Evolutionary conservation across 2,888 invertebrate species (phyloP).

Genomic region (Troilus luridus): DNA sequence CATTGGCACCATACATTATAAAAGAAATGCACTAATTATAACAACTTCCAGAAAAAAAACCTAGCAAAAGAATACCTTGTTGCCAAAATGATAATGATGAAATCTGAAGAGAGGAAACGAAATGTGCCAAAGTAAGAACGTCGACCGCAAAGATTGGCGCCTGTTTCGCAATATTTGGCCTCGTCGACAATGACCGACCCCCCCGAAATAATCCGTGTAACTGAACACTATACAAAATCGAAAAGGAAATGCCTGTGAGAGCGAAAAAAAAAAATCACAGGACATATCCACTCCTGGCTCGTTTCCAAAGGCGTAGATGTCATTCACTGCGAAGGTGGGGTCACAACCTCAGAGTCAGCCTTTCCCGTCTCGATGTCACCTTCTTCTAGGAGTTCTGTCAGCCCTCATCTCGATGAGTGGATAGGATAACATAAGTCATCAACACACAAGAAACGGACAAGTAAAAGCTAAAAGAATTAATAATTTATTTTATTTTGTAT

Average conservation of each 20-base stretch:
- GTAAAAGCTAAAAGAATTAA: too few species aligned
- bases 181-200: neutral
- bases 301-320: constrained; percentile 1
- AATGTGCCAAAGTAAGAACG: neutral
- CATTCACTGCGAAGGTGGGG: constrained; percentile 10
- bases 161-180: neutral
- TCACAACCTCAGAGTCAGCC: neutral
- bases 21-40: constrained; percentile 14
- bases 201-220: neutral
- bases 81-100: constrained; percentile 22
- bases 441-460: too few species aligned
- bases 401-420: too few species aligned
- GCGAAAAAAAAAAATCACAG: neutral
- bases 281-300: constrained; percentile 2
- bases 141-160: neutral
- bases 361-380: neutral
- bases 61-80: neutral
- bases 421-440: too few species aligned
- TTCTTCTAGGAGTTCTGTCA: neutral
- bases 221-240: constrained; percentile 24
- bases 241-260: neutral
- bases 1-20: neutral
- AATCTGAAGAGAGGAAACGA: constrained; percentile 1
- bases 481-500: too few species aligned
- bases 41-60: neutral